Evolutionary conservation across 2,113 vertebrate species (phyloP).

Genomic region (Ancistrus triradiatus): DNA sequence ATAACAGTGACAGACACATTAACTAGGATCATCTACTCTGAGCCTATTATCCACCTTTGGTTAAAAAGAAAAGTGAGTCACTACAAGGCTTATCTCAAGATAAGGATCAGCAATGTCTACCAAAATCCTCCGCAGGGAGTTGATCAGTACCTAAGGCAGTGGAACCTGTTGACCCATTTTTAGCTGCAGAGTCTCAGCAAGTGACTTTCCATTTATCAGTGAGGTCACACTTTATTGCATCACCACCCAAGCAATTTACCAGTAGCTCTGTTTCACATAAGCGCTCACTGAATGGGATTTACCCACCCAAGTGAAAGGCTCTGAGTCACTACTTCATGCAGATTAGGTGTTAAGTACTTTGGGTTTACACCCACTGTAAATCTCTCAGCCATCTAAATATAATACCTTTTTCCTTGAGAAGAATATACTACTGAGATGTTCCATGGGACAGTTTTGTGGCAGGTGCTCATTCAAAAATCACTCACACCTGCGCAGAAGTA

Average conservation of each 20-base stretch:
- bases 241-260: not conserved
- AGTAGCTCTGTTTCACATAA: not conserved
- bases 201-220: constrained; percentile 18
- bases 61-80: not conserved
- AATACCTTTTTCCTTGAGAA: not conserved
- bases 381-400: not conserved
- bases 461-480: too few relatives aligned
- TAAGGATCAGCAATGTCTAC: not conserved
- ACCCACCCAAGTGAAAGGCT: not conserved
- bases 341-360: not conserved
- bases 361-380: not conserved
- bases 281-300: not conserved
- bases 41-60: too few relatives aligned
- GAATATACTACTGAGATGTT: not conserved
- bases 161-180: constrained; percentile 10
- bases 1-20: not conserved
- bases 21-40: too few relatives aligned
- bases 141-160: constrained; percentile 18
- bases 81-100: not conserved
- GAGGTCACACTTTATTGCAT: not conserved
- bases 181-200: not conserved
- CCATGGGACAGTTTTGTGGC: not conserved
- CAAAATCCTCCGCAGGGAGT: not conserved
- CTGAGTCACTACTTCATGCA: not conserved
- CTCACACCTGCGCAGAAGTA: too few relatives aligned